Conservation (phyloP, 2,797 vertebrate genomes). For the Taeniopygia guttata region DNA sequence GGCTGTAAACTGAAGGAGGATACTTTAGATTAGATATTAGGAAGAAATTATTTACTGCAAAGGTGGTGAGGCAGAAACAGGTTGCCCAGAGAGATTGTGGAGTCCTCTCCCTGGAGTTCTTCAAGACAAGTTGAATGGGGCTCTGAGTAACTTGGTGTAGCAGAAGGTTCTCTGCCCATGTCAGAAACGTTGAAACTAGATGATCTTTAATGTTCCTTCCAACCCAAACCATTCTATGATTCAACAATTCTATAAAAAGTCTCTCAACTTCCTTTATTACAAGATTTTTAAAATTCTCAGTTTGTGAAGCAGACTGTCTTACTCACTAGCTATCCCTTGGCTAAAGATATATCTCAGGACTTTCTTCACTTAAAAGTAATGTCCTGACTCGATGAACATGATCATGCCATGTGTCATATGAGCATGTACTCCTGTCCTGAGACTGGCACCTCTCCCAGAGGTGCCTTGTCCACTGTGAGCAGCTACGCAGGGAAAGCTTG, state of each 20-base stretch:
- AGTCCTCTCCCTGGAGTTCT: neutral
- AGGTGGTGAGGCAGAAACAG: neutral
- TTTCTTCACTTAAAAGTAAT: neutral
- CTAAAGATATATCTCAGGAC: neutral
- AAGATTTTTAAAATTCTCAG: neutral
- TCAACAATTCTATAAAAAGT: neutral
- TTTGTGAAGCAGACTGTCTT: neutral
- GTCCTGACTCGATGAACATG: fast-evolving
- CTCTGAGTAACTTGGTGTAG: neutral
- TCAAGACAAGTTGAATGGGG: neutral
- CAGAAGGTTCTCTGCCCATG: neutral
- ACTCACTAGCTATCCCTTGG: neutral
- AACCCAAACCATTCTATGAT: neutral
- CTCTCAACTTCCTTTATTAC: neutral
- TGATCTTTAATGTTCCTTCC: neutral
- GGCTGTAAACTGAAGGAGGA: neutral
- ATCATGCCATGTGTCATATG: neutral
- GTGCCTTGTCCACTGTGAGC: neutral
- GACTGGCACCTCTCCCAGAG: neutral
- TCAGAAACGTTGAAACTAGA: neutral
- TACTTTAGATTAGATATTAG: neutral
- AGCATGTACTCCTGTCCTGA: neutral
- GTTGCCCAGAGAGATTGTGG: neutral
- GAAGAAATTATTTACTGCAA: neutral
- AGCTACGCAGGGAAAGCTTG: neutral